Percentiles rank a stretch among this genome's conserved stretches.
phyloP scores from a whole-genome alignment of 2,113 vertebrate genomes.

The Tursiops truncatus region DNA sequence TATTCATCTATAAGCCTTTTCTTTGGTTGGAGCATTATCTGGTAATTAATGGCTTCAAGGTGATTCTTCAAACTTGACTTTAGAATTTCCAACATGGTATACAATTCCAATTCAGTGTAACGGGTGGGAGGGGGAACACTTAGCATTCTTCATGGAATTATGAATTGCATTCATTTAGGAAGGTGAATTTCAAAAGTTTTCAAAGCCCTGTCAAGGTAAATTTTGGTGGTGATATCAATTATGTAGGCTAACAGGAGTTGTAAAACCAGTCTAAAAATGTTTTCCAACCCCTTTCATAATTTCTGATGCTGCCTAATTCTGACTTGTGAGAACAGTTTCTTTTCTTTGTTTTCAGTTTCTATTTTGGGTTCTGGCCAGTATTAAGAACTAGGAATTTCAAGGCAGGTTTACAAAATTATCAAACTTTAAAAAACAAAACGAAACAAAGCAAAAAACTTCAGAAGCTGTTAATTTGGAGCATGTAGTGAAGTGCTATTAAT shows the following conservation, averaged over 20 bases:
- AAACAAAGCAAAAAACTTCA: neutral
- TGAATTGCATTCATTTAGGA: constrained; percentile 36
- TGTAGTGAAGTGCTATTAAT: constrained; percentile 29
- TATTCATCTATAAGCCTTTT: constrained; percentile 24
- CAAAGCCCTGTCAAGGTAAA: constrained; percentile 42
- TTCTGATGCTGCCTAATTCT: constrained; percentile 31
- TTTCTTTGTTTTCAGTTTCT: constrained; percentile 65
- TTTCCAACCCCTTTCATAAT: constrained; percentile 23
- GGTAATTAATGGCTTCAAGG: constrained; percentile 38
- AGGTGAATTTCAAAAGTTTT: constrained; percentile 54
- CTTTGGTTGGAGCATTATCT: constrained; percentile 26
- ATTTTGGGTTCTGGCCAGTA: constrained; percentile 45
- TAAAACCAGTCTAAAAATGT: constrained; percentile 64
- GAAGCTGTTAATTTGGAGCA: neutral
- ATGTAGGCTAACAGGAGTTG: constrained; percentile 37
- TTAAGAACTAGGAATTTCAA: constrained; percentile 48
- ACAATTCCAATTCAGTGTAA: constrained; percentile 39
- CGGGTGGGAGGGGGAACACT: neutral
- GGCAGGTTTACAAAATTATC: constrained; percentile 41
- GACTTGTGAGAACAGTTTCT: constrained; percentile 56
- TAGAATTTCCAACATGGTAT: constrained; percentile 11
- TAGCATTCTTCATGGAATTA: neutral
- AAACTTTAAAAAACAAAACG: neutral
- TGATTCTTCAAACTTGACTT: constrained; percentile 36
- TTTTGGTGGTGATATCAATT: constrained; percentile 33